Evolutionary conservation across 1,140 invertebrate genomes (phyloP).

Genomic region (Drosophila pallidifrons): DNA sequence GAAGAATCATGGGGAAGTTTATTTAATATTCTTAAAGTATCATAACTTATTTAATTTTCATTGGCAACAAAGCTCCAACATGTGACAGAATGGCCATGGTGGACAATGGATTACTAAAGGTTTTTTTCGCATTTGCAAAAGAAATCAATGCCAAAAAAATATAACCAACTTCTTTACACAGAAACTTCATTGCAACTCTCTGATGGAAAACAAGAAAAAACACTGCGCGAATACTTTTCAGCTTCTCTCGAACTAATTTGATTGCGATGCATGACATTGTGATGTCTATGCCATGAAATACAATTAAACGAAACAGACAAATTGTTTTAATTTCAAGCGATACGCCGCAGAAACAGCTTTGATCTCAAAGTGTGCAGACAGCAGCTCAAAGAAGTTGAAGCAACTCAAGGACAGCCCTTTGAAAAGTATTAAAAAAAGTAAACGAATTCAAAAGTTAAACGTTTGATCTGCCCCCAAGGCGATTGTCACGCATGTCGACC

Average conservation of each 20-base stretch:
- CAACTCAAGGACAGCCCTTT: conserved; percentile 24
- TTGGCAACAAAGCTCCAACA: conserved; percentile 14
- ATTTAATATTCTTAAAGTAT: no score
- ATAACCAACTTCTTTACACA: neutral
- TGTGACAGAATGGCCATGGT: conserved; percentile 26
- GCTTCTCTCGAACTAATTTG: neutral
- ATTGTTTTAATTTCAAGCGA: neutral
- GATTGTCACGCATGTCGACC: conserved; percentile 59
- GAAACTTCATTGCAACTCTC: neutral
- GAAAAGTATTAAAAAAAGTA: conserved; percentile 2
- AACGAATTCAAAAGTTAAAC: conserved; percentile 14
- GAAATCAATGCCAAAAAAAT: neutral
- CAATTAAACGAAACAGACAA: neutral
- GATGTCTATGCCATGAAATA: neutral
- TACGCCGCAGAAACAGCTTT: conserved; percentile 31
- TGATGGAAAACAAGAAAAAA: neutral
- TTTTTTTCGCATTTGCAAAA: neutral
- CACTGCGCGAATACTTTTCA: no score
- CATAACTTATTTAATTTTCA: neutral
- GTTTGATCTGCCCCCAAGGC: conserved; percentile 65
- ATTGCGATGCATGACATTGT: conserved; percentile 1
- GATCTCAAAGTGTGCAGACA: conserved; percentile 24
- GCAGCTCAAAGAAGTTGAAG: neutral
- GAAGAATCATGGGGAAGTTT: no score
- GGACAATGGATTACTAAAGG: conserved; percentile 16